A percentile compares a stretch with the other conserved stretches of the same genome.
These are phyloP conservation scores for Pocillopora verrucosa DNA, from an alignment of 64 coral and sea anemone genomes.

Conservation along the genomic window DNA sequence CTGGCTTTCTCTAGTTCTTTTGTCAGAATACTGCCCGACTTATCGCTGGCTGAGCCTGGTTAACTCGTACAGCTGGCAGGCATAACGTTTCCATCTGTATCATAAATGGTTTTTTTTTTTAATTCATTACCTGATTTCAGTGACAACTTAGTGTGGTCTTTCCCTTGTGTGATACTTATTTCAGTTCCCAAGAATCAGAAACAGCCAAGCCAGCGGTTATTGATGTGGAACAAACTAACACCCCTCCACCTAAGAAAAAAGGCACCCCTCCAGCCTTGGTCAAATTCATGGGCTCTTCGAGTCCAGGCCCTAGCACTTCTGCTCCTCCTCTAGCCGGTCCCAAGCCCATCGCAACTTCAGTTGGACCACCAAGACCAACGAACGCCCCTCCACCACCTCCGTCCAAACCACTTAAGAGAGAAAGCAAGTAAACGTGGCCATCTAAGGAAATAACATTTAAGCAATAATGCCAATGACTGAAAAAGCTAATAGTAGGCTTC, in stretches of 20 bases:
- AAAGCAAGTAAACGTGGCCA: constrained; percentile 3
- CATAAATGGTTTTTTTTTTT: no score
- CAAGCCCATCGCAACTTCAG: constrained; percentile 31
- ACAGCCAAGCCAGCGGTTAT: constrained; percentile 6
- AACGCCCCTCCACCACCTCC: constrained; percentile 49
- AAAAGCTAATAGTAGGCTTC: neutral
- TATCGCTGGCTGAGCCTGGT: no score
- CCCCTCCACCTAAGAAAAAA: constrained; percentile 53
- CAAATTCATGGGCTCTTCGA: constrained; percentile 87
- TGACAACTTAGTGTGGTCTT: neutral
- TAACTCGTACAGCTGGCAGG: no score
- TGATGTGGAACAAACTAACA: constrained; percentile 7
- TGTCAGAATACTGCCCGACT: no score
- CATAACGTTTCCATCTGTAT: no score
- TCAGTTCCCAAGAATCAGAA: constrained; percentile 16
- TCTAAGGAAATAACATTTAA: neutral
- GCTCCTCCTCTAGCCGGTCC: constrained; percentile 42
- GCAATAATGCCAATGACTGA: neutral
- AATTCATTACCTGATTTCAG: neutral
- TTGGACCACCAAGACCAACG: constrained; percentile 56
- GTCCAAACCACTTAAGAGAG: constrained; percentile 23
- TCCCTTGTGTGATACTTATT: neutral
- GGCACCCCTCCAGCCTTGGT: constrained; percentile 51
- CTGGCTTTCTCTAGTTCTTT: no score
- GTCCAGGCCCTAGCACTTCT: constrained; percentile 51